phyloP scores from a whole-genome alignment of 2,888 invertebrate species.

The Drosophila borealis region DNA sequence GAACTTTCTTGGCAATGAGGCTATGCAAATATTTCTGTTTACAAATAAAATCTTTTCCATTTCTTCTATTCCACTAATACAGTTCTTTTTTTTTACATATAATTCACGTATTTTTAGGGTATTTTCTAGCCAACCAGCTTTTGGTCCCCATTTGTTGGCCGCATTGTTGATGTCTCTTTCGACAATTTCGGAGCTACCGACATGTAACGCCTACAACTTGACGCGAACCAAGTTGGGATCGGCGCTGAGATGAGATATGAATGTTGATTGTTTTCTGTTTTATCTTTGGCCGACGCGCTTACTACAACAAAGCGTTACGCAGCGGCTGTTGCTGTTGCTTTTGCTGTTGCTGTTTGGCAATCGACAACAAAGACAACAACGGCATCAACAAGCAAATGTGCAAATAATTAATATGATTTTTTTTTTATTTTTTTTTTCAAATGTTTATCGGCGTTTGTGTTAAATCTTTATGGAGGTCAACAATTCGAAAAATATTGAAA shows the following conservation, averaged over 20 bases:
- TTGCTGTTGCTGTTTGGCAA: slow-evolving; percentile 53
- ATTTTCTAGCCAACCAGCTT: neutral
- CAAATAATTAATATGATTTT: slow-evolving; percentile 61
- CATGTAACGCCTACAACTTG: slow-evolving; percentile 67
- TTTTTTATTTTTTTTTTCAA: slow-evolving; percentile 17
- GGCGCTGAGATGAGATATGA: slow-evolving; percentile 48
- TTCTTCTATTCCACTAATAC: too few relatives aligned
- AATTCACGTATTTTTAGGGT: neutral
- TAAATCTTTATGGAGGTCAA: slow-evolving; percentile 35
- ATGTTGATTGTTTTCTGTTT: slow-evolving; percentile 42
- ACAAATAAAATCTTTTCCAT: neutral
- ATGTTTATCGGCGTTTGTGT: slow-evolving; percentile 35
- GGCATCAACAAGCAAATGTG: slow-evolving; percentile 52
- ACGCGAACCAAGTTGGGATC: slow-evolving; percentile 25
- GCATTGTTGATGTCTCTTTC: slow-evolving; percentile 52
- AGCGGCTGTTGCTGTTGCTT: slow-evolving; percentile 44
- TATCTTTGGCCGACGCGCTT: slow-evolving; percentile 40
- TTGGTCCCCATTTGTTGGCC: slow-evolving; percentile 21
- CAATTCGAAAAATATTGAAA: slow-evolving; percentile 23
- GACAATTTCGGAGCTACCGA: slow-evolving; percentile 47
- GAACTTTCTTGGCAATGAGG: too few relatives aligned
- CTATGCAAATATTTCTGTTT: neutral
- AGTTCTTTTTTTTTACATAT: neutral
- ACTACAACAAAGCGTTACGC: slow-evolving; percentile 64
- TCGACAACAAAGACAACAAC: slow-evolving; percentile 20